phyloP scores from a whole-genome alignment of 2,888 invertebrate genomes.

The Diaperis boleti region DNA sequence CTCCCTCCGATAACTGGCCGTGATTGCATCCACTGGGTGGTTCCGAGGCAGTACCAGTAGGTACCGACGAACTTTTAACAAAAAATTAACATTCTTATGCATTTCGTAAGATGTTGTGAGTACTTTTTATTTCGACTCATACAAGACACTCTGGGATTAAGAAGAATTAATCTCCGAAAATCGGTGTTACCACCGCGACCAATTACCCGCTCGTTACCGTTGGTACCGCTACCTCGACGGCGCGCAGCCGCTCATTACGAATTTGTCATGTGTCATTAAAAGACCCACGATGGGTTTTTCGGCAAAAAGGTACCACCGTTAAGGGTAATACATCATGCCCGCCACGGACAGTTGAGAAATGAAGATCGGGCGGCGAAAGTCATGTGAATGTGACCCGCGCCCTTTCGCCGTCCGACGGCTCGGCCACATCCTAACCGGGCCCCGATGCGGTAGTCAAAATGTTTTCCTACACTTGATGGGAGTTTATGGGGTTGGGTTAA shows the following conservation, averaged over 20 bases:
- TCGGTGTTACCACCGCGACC: too few relatives aligned
- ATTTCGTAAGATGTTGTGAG: too few relatives aligned
- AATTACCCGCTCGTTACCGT: constrained; percentile 23
- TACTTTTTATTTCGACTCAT: too few relatives aligned
- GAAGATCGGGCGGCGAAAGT: constrained; percentile 53
- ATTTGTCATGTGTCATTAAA: constrained; percentile 52
- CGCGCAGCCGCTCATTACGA: constrained; percentile 41
- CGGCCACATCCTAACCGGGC: constrained; percentile 43
- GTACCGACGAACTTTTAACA: too few relatives aligned
- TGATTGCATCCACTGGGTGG: too few relatives aligned
- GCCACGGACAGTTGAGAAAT: constrained; percentile 59
- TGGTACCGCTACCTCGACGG: constrained; percentile 18
- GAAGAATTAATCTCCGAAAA: too few relatives aligned
- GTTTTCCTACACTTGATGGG: constrained; percentile 34
- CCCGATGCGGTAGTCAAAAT: constrained; percentile 53
- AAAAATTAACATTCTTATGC: too few relatives aligned
- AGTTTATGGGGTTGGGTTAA: constrained; percentile 50
- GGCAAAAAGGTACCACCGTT: constrained; percentile 41
- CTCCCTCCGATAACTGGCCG: too few relatives aligned
- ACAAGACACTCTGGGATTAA: too few relatives aligned
- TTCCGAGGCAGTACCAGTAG: too few relatives aligned
- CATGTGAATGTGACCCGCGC: constrained; percentile 45
- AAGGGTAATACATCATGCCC: constrained; percentile 57
- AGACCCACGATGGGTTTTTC: constrained; percentile 16
- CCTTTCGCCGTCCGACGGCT: constrained; percentile 6